Conservation (phyloP, 1,140 invertebrate species). For the Stegodyphus dumicola region DNA sequence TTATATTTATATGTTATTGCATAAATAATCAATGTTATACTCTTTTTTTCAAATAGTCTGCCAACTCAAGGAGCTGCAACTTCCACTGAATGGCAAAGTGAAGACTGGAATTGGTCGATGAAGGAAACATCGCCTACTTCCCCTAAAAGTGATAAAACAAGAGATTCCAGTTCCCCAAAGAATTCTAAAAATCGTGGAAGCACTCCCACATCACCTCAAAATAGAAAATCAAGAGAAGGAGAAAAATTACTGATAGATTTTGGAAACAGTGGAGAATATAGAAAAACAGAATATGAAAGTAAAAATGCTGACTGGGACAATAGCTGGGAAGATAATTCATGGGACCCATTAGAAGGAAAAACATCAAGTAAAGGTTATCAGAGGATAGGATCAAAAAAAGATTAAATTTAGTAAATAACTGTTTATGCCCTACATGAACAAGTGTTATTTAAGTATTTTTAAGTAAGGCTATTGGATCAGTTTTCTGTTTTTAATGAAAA, state of each 20-base stretch:
- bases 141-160: background rate
- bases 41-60: no score
- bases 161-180: background rate
- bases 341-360: conserved; percentile 3
- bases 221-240: background rate
- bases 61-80: background rate
- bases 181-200: background rate
- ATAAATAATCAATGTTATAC: no score
- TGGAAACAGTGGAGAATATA: background rate
- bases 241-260: background rate
- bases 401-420: background rate
- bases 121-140: background rate
- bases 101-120: background rate
- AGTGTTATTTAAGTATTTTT: no score
- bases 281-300: background rate
- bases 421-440: no score
- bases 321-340: conserved; percentile 3
- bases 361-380: conserved; percentile 13
- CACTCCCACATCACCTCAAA: background rate
- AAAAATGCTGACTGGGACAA: background rate
- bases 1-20: no score
- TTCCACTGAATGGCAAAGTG: background rate
- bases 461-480: no score
- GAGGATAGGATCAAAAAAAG: conserved; percentile 22
- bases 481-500: no score